A percentile compares a stretch with the other conserved stretches of the same genome.
These are phyloP conservation scores for Diarsia mendica DNA, from an alignment of 2,888 invertebrate genomes.

Conservation along the genomic window DNA sequence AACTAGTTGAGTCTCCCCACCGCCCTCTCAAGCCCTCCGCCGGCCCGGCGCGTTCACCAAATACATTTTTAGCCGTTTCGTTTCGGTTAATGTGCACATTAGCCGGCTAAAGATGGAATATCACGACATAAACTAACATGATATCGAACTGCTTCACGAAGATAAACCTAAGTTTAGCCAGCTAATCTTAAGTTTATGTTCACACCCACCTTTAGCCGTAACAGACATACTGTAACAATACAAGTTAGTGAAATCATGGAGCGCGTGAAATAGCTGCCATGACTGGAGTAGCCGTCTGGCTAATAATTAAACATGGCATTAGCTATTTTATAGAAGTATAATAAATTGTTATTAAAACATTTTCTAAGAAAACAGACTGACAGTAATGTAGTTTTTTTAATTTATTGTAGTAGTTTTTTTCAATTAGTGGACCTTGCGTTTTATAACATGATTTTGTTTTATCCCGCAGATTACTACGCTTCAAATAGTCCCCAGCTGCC, in stretches of 20 bases:
- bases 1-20: too few relatives aligned
- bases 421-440: not conserved
- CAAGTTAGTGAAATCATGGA: not conserved
- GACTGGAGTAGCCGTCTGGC: not conserved
- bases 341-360: slow-evolving; percentile 24
- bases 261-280: not conserved
- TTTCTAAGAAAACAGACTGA: slow-evolving; percentile 7
- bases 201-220: too few relatives aligned
- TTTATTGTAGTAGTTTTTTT: not conserved
- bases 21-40: too few relatives aligned
- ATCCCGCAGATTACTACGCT: slow-evolving; percentile 79
- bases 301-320: not conserved
- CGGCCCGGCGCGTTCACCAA: too few relatives aligned
- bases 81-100: too few relatives aligned
- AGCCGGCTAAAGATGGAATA: too few relatives aligned
- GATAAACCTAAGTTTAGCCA: too few relatives aligned
- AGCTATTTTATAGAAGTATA: not conserved
- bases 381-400: slow-evolving; percentile 5
- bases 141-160: too few relatives aligned
- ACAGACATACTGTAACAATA: not conserved
- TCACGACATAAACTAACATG: too few relatives aligned
- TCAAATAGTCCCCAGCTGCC: slow-evolving; percentile 84
- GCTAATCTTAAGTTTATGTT: too few relatives aligned
- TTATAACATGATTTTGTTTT: slow-evolving; percentile 35
- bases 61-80: too few relatives aligned